These are phyloP conservation scores for Diplodus puntazzo DNA, from an alignment of 2,797 vertebrate species.

Conservation along the genomic window DNA sequence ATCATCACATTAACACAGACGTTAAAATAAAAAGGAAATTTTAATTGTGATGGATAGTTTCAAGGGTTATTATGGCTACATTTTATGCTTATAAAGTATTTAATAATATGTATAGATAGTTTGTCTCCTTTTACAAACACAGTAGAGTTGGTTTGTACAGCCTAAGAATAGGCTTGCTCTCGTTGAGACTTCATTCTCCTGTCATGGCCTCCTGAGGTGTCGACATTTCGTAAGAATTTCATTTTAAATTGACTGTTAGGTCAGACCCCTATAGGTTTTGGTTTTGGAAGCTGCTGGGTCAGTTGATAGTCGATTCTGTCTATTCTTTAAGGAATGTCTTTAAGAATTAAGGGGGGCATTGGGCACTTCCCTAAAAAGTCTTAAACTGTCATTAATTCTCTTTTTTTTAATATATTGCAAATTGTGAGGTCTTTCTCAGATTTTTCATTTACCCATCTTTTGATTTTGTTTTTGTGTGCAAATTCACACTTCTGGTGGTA, in stretches of 20 bases:
- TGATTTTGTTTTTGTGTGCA: not conserved
- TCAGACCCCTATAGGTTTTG: not conserved
- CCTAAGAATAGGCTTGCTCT: constrained; percentile 3
- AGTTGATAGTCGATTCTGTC: not conserved
- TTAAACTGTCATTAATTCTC: too few relatives aligned
- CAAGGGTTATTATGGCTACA: not conserved
- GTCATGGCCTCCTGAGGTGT: not conserved
- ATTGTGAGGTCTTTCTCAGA: too few relatives aligned
- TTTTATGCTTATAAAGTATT: not conserved
- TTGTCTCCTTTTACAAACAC: not conserved
- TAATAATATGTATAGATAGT: not conserved
- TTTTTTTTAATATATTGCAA: too few relatives aligned
- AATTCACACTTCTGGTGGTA: too few relatives aligned
- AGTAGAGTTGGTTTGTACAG: not conserved
- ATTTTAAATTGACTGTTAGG: not conserved
- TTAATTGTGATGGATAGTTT: not conserved
- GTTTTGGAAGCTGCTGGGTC: not conserved
- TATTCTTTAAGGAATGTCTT: not conserved
- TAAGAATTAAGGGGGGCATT: not conserved
- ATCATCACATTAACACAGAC: not conserved
- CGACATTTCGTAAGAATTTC: not conserved
- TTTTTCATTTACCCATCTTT: too few relatives aligned
- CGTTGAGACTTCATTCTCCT: constrained; percentile 10
- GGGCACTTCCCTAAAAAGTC: not conserved
- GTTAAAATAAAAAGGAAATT: not conserved